phyloP scores from a whole-genome alignment of 37 sponge, comb jelly and placozoan species.

The Beroe ovata region DNA sequence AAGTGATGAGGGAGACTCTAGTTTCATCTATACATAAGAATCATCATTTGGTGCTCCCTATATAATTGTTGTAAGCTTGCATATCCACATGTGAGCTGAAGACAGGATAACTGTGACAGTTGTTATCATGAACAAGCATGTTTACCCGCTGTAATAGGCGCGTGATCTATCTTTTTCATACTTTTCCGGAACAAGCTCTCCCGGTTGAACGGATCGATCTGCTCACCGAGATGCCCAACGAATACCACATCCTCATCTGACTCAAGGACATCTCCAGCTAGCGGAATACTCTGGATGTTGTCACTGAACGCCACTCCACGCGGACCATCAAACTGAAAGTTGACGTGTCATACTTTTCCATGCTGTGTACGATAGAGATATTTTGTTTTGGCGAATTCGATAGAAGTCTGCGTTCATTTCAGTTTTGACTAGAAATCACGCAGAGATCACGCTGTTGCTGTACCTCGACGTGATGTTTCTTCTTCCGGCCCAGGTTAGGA shows the following conservation, averaged over 20 bases:
- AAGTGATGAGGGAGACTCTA: too few species aligned
- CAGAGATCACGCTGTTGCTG: too few species aligned
- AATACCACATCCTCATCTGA: slow-evolving; percentile 62
- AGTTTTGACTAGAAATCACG: too few species aligned
- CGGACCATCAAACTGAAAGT: background rate
- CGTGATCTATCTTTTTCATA: slow-evolving; percentile 49
- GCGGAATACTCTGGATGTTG: slow-evolving; percentile 34
- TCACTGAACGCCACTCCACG: slow-evolving; percentile 58
- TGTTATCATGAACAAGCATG: too few species aligned
- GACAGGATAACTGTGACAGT: too few species aligned
- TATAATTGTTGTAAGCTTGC: too few species aligned
- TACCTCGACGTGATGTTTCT: slow-evolving; percentile 40
- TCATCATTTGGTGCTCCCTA: too few species aligned
- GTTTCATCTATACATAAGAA: too few species aligned
- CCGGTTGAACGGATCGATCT: slow-evolving; percentile 41
- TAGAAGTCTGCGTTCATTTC: too few species aligned
- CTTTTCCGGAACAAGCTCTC: slow-evolving; percentile 39
- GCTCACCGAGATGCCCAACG: slow-evolving; percentile 34
- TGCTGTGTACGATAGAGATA: too few species aligned
- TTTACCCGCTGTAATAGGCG: background rate
- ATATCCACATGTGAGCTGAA: too few species aligned
- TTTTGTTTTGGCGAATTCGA: too few species aligned
- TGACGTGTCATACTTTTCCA: background rate
- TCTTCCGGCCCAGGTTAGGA: slow-evolving; percentile 48
- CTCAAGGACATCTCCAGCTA: background rate